These are phyloP conservation scores for Columbina picui DNA, from an alignment of 2,113 vertebrate genomes.

Conservation along the genomic window DNA sequence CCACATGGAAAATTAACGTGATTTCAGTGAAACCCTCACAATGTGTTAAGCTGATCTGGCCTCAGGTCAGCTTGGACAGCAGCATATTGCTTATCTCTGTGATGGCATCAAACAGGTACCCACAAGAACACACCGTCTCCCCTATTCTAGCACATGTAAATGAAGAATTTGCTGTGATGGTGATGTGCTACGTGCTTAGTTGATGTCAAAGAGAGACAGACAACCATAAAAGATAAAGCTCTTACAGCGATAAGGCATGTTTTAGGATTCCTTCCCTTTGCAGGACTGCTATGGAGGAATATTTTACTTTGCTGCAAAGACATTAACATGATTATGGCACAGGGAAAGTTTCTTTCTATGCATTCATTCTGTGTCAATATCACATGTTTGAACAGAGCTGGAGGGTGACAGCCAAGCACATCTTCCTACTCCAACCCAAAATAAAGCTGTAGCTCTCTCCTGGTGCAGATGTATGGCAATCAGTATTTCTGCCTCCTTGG, in stretches of 20 bases:
- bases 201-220: background rate
- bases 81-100: background rate
- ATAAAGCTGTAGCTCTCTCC: background rate
- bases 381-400: background rate
- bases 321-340: background rate
- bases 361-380: background rate
- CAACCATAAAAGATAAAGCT: background rate
- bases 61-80: background rate
- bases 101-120: background rate
- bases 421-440: background rate
- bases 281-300: background rate
- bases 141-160: background rate
- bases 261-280: background rate
- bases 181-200: background rate
- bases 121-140: background rate
- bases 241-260: fast-evolving
- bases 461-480: background rate
- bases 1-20: too few relatives aligned
- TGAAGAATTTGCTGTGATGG: background rate
- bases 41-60: background rate
- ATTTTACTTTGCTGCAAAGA: background rate
- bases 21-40: too few relatives aligned
- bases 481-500: background rate
- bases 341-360: background rate
- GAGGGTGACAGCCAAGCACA: background rate